Base-by-base conservation (phyloP, 2,888 invertebrate genomes). In the Lasiommata megera region DNA sequence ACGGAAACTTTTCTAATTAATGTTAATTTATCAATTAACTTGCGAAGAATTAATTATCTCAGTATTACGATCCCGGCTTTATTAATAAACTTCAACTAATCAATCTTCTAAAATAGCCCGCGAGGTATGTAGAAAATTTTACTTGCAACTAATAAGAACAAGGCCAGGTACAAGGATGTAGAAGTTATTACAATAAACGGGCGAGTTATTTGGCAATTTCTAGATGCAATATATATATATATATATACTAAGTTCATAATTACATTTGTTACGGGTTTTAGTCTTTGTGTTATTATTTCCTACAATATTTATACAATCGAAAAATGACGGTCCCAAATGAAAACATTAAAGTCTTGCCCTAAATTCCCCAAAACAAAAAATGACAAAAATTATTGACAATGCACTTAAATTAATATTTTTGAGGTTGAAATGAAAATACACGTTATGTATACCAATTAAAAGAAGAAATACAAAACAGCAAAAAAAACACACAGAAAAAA, bases 21-120 rank as follows among this genome's bases (percentile, higher is more conserved):
- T 83, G 84, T 82, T 87, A 84, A 84, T 86, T 84, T 86, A 86
- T 86, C 85, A 86, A 88, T 88, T 88, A 88, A 84, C 79, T 86
- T 82, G 81, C 79, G 80, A 85, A 84, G 86, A 88, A 88, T 88
- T 87, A 86, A 88, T 88, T 88, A 87, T 85, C 82, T 86, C 76
- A 77, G 82, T 78, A 85, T 86, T 84, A 84, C 80, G 80, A 80
- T 75, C 82, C 80, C 80, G 82, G 70, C 85, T 87, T 88, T 88
- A 88, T 87, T 87, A 83, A 82, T 80, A 83, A 88, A 87, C 83
- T 88, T 88, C 82, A 77, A 84, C 84, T 84, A 83, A 86, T 88
- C 86, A 87, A 86, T 88, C 86, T 86, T 82, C 70, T 71, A 56
- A 57, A 63, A 61, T 63, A 61, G 54, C 52, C 54, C 48, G 48